A percentile compares a stretch with the other conserved stretches of the same genome.
Conservation (phyloP, 1,140 invertebrate species). For the Drosophila eugracilis region DNA sequence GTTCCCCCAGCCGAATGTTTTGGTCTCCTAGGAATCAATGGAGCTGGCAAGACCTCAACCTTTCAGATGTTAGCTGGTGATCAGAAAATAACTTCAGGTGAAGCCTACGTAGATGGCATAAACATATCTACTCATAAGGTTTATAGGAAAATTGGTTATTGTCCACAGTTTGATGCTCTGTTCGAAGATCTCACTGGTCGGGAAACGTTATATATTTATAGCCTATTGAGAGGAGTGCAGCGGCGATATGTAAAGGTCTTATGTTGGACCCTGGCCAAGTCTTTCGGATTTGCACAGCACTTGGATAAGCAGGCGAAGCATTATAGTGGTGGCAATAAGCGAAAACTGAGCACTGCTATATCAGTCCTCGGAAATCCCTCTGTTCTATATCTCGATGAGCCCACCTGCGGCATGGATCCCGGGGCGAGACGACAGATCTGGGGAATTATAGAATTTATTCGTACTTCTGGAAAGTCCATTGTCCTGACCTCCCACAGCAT, state of each 20-base stretch:
- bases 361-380: constrained; percentile 95
- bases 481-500: constrained; percentile 93
- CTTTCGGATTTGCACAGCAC: constrained; percentile 85
- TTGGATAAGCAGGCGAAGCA: constrained; percentile 86
- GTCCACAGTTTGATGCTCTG: constrained; percentile 94
- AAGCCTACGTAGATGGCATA: constrained; percentile 86
- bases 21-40: constrained; percentile 95
- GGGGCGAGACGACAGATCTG: constrained; percentile 92
- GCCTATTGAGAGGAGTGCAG: constrained; percentile 90
- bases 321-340: constrained; percentile 96
- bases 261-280: constrained; percentile 77
- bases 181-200: constrained; percentile 92
- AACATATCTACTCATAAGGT: constrained; percentile 86
- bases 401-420: constrained; percentile 93
- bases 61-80: constrained; percentile 96
- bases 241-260: constrained; percentile 78
- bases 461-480: constrained; percentile 88
- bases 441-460: constrained; percentile 88
- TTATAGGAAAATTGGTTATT: constrained; percentile 90
- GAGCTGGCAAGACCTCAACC: constrained; percentile 93
- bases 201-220: constrained; percentile 91
- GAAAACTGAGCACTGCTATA: constrained; percentile 97
- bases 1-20: constrained; percentile 90
- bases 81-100: constrained; percentile 86
- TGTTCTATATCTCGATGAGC: constrained; percentile 94